Base-by-base conservation (phyloP, 2,888 invertebrate species). In the Diogma glabrata region DNA sequence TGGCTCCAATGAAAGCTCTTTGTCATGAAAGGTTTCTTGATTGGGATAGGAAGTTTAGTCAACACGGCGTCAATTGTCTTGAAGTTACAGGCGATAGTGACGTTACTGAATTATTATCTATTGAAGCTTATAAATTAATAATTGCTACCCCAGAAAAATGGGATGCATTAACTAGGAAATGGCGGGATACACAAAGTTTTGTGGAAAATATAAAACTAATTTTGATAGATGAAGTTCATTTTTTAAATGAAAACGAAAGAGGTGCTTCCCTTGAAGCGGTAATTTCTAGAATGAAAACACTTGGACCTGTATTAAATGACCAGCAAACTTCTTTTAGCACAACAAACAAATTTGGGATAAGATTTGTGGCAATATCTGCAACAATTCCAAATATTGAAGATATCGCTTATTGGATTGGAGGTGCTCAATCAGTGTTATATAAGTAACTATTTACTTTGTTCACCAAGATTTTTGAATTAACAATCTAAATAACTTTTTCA, bases 111-210 rank as follows among this genome's bases (percentile, higher is more conserved):
- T 76, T 78, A 50, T 61, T 67, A 3, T 72, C 72, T 23, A 55
- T 75, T 20, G 67, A 69, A 47, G 66, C 69, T 0, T 73, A 73
- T 53, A 76, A 85, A 60, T 68, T 84, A 47, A 78, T 88, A 59
- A 76, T 87, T 60, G 86, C 87, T 3, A 89, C 89, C 1, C 88
- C 88, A 0, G 88, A 88, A 67, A 88, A 88, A 68, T 88, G 87
- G 87, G 88, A 89, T 65, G 81, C 83, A 58, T 63, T 88, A 58
- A 87, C 87, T 0, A 74, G 88, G 52, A 74, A 78, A 54, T 87
- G 84, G 84, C 76, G 75, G 56, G 83, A 85, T 60, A 77, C 83
- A 61, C 72, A 73, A 52, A 67, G 73, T 8, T 63, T 85, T 12
- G 77, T 86, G 16, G 73, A 77, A 54, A 63, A 73, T 8, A 75